Base-by-base conservation (phyloP, 2,113 vertebrate species). In the Orientallactaga bullata region DNA sequence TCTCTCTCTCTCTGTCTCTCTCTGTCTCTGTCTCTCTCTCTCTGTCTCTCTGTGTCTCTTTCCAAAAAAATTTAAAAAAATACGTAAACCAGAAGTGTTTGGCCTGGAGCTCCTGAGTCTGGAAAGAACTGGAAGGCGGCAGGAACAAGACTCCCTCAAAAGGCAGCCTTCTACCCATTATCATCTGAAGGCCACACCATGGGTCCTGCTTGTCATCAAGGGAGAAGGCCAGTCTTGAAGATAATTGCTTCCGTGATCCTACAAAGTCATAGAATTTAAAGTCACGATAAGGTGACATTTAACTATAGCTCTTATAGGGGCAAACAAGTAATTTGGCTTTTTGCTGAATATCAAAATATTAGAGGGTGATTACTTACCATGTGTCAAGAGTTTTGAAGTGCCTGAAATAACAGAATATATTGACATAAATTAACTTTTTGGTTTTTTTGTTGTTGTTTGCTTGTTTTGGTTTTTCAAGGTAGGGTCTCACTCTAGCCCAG, bases 121-220 rank as follows among this genome's bases (percentile, higher is more conserved):
- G 13, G 12, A 9, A 7, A 61, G 81, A 55, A 37, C 7, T 8
- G 73, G 61, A 73, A 42, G 68, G 51, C 8, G 8, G 1, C 18
- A 60, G 39, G 37, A 65, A 74, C 77, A n/a, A 32, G 88, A 16
- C 28, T 21, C 72, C 16, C 61, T 1, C 15, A 3, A 1, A 4
- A 65, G 47, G 63, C 0, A 0, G 24, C 58, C 20, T 55, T 39
- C 30, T 2, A 3, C 60, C 23, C 20, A 13, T 16, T 2, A 2
- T 51, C 1, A n/a, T 55, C 68, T 16, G 17, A 21, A 8, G 61
- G 63, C 1, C n/a, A 1, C 0, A 3, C 12, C 11, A 1, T 1
- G 37, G 23, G 0, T 16, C 37, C 37, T 85, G 37, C 60, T 51
- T 3, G 0, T 24, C 51, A 58, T 63, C 32, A 1, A 7, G 37